Evolutionary conservation across 2,797 vertebrate species (phyloP).

Genomic region (Choloepus didactylus): DNA sequence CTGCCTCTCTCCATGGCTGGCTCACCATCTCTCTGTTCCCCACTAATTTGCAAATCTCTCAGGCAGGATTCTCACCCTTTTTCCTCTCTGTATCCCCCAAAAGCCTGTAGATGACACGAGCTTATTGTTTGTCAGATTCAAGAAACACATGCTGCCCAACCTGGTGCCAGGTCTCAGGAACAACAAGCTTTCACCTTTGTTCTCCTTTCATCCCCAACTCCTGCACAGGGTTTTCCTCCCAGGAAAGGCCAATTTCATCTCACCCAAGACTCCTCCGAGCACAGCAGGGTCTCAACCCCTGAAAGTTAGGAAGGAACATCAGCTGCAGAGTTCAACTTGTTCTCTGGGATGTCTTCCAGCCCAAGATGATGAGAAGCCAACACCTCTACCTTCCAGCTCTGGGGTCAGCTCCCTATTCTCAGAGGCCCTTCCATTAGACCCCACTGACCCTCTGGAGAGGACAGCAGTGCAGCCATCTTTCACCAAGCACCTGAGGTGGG

Average conservation of each 20-base stretch:
- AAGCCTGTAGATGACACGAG: accelerated
- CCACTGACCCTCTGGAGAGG: neutral
- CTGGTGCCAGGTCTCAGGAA: neutral
- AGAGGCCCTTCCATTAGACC: neutral
- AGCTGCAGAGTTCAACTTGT: too few relatives aligned
- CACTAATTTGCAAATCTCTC: neutral
- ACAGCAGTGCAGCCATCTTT: neutral
- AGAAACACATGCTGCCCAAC: accelerated
- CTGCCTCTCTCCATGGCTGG: neutral
- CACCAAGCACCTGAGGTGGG: accelerated
- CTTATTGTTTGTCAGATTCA: neutral
- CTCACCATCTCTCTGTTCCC: neutral
- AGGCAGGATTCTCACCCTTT: neutral
- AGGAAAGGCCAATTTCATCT: neutral
- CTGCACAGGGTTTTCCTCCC: neutral
- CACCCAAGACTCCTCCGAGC: neutral
- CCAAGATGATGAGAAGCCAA: neutral
- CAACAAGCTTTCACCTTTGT: neutral
- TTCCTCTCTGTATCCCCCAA: neutral
- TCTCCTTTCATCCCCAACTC: constrained; percentile 13
- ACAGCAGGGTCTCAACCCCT: accelerated
- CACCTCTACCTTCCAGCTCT: neutral
- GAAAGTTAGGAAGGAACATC: neutral
- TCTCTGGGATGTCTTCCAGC: neutral
- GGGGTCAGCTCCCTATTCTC: neutral